A percentile compares a stretch with the other conserved stretches of the same genome.
These are phyloP conservation scores for Lepetodrilus schrolli DNA, from an alignment of 2,888 invertebrate species.

Conservation along the genomic window DNA sequence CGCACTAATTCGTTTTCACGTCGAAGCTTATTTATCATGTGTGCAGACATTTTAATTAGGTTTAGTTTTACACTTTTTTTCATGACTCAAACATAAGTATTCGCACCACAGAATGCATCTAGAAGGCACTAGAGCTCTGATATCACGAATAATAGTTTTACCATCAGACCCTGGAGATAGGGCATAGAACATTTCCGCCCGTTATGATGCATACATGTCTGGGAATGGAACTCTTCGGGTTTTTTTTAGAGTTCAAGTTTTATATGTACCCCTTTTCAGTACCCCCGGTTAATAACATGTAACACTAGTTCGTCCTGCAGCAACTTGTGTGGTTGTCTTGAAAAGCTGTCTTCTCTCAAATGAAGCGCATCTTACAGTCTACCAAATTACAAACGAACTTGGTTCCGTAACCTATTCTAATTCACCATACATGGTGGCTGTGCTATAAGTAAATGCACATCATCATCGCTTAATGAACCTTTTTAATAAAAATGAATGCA, in stretches of 20 bases:
- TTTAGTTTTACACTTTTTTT: conserved; percentile 23
- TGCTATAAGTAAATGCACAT: not conserved
- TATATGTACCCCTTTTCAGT: conserved; percentile 24
- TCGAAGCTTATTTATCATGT: conserved; percentile 26
- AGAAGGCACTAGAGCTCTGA: not conserved
- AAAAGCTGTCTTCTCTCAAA: not conserved
- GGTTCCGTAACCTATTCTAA: not conserved
- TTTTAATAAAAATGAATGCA: not conserved
- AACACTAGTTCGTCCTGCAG: conserved; percentile 6
- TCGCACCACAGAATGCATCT: conserved; percentile 2
- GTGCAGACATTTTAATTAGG: conserved; percentile 27
- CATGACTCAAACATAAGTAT: conserved; percentile 13
- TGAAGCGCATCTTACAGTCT: not conserved
- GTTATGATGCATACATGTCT: not conserved
- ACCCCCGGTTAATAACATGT: conserved; percentile 15
- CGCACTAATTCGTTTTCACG: conserved; percentile 20
- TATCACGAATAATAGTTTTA: conserved; percentile 2
- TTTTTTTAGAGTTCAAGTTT: conserved; percentile 18
- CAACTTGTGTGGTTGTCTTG: conserved; percentile 25
- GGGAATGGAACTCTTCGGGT: not conserved
- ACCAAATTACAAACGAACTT: conserved; percentile 14
- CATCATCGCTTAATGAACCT: not conserved
- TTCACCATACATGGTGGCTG: not conserved
- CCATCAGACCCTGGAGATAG: not conserved
- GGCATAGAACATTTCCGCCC: not conserved